Base-by-base conservation (phyloP, 1,140 invertebrate species). In the Drosophila setifemur region DNA sequence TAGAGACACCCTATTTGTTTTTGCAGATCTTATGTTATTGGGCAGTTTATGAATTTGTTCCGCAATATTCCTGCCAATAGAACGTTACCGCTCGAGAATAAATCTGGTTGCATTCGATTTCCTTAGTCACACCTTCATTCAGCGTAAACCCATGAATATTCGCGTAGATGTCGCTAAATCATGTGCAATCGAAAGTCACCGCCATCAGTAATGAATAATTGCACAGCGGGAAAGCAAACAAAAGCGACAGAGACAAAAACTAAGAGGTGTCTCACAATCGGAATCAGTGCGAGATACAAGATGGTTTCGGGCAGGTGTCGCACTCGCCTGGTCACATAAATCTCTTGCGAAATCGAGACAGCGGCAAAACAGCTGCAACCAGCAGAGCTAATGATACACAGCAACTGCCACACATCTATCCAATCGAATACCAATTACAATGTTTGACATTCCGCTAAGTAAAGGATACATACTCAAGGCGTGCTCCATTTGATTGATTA, bases 401-500 rank as follows among this genome's bases (percentile, higher is more conserved):
- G 57, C 39, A 29, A 60, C 45, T 68, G 66, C 50, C 40, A 55
- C 52, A 55, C 31, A 67, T 35, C 42, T 42, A 71, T 66, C 50
- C 60, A 71, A 71, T 77, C 66, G 60, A 58, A 74, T 74, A 72
- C 58, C 75, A 83, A 82, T 82, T 82, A 82, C 72, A 82, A 82
- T 82, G 77, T 53, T 82, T 82, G 68, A 48, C 77, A 82, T 82
- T 82, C 49, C 77, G 29, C 33, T 25, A 50, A 72, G 77, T 74
- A 70, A 78, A 54, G 71, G 74, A 86, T 79, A 66, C 37, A 35
- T 43, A 81, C 55, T 67, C 49, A 54, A 53, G 45, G 39, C 48
- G 53, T 61, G 42, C 54, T 57, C 58, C 74, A 72, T 74, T 85
- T 83, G 79, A 83, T 83, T 83, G 79, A 83, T 83, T 83, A 71